phyloP scores from a whole-genome alignment of 2,888 invertebrate genomes.

The Dichetophora obliterata region DNA sequence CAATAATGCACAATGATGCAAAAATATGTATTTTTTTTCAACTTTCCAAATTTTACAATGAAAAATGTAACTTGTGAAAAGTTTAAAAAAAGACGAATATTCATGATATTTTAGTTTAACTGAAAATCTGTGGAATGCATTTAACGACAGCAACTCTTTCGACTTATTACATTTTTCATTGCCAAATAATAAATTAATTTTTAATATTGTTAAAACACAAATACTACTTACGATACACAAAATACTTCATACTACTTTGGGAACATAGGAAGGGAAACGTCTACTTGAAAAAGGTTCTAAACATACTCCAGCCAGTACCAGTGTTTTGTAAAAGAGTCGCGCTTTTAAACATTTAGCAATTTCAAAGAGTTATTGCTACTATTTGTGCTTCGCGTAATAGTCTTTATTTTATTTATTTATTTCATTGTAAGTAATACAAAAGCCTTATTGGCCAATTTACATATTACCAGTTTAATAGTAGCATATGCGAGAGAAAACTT shows the following conservation, averaged over 20 bases:
- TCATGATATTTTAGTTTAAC: background rate
- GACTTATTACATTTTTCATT: background rate
- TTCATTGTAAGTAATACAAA: too few species aligned
- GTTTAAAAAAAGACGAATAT: background rate
- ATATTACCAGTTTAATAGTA: too few species aligned
- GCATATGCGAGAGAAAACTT: too few species aligned
- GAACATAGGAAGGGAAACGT: slow-evolving; percentile 25
- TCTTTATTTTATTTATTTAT: too few species aligned
- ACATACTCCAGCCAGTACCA: slow-evolving; percentile 35
- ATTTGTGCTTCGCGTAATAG: too few species aligned
- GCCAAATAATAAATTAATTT: background rate
- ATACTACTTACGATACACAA: slow-evolving; percentile 35
- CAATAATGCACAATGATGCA: background rate
- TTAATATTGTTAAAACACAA: slow-evolving; percentile 34
- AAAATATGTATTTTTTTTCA: background rate
- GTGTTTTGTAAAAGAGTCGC: too few species aligned
- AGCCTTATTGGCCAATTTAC: too few species aligned
- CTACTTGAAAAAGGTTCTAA: slow-evolving; percentile 29
- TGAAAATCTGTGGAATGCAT: background rate
- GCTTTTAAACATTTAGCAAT: too few species aligned
- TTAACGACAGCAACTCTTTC: background rate
- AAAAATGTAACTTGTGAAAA: background rate
- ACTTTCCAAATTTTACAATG: background rate
- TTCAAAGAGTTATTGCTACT: too few species aligned
- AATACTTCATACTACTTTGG: slow-evolving; percentile 37